phyloP scores from a whole-genome alignment of 2,888 invertebrate species.

The Acleris laterana region DNA sequence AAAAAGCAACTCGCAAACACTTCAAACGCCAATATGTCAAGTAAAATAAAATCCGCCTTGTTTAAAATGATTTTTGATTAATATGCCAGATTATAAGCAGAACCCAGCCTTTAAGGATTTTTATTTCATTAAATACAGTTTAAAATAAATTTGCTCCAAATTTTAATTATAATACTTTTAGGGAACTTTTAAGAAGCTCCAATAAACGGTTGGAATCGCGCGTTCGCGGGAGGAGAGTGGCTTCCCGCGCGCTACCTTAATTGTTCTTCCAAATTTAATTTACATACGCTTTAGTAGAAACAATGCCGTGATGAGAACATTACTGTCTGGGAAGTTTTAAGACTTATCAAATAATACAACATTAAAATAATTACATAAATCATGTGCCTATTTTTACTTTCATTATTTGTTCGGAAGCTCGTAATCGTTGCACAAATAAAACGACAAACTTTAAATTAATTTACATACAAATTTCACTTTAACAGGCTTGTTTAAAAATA shows the following conservation, averaged over 20 bases:
- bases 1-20: too few species aligned
- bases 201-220: conserved; percentile 20
- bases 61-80: too few species aligned
- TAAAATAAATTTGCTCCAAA: conserved; percentile 16
- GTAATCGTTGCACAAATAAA: conserved; percentile 1
- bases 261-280: conserved; percentile 26
- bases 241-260: conserved; percentile 18
- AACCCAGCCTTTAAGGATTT: neutral
- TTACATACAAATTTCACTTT: conserved; percentile 4
- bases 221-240: conserved; percentile 20
- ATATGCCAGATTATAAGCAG: neutral
- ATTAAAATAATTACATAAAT: conserved; percentile 17
- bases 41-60: too few species aligned
- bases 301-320: conserved; percentile 29
- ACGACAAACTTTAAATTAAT: conserved; percentile 2
- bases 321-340: conserved; percentile 21
- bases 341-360: conserved; percentile 14
- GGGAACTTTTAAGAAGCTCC: conserved; percentile 11
- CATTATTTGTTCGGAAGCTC: conserved; percentile 18
- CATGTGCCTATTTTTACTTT: conserved; percentile 2
- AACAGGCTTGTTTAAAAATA: neutral
- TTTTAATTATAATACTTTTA: conserved; percentile 15
- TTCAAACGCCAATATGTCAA: too few species aligned
- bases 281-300: conserved; percentile 32
- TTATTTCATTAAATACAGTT: conserved; percentile 1